These are phyloP conservation scores for Dendrophyllia cribrosa DNA, from an alignment of 64 coral and sea anemone genomes.

Conservation along the genomic window DNA sequence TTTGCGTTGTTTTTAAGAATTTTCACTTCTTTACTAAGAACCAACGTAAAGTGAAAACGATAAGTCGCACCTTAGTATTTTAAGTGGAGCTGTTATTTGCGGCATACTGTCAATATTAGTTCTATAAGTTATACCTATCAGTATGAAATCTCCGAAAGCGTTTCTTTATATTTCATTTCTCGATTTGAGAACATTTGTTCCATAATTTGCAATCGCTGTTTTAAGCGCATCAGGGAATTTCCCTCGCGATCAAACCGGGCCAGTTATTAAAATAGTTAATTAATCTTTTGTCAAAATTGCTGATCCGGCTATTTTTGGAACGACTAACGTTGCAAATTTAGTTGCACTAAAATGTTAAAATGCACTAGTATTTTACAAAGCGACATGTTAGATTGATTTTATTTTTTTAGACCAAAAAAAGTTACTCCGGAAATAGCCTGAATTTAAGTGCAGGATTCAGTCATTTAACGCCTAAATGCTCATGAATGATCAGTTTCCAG, in stretches of 20 bases:
- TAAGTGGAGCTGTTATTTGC: constrained; percentile 33
- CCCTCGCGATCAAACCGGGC: background rate
- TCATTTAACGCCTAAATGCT: no score
- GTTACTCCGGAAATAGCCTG: no score
- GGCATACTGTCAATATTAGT: constrained; percentile 8
- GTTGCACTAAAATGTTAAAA: no score
- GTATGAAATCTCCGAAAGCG: background rate
- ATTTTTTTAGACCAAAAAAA: no score
- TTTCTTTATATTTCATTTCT: constrained; percentile 8
- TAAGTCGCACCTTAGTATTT: background rate
- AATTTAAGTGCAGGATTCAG: no score
- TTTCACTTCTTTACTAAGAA: background rate
- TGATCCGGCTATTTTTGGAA: background rate
- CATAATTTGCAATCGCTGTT: constrained; percentile 1
- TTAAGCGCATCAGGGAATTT: background rate
- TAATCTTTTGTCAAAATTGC: background rate
- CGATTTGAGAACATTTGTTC: background rate
- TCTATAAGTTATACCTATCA: background rate
- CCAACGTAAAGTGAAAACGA: background rate
- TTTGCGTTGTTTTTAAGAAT: background rate
- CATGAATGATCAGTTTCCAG: no score
- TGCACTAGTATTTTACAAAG: no score
- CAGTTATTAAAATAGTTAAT: background rate
- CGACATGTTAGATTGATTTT: no score
- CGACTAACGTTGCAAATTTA: background rate